Evolutionary conservation across 2,888 invertebrate genomes (phyloP), one percentile per base, ranked within the genome.

Genomic region (Antheraea assamensis): DNA sequence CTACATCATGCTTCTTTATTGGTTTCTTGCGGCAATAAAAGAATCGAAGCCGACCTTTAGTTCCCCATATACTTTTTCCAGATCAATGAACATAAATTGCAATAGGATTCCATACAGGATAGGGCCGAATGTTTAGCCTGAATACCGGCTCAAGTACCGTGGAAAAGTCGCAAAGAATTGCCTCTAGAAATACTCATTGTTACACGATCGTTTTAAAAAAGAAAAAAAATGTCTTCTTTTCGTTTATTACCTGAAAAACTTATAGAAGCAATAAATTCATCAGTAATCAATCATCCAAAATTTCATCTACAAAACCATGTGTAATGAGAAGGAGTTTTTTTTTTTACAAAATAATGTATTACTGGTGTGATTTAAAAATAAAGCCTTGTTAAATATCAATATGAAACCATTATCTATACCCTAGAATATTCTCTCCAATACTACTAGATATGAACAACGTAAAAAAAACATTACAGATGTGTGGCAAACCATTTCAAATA

Each of bases 31-130:
- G 87, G 86, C 91, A 93, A 93, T 94, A 93, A 93, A 92, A 92
- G 92, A 93, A 93, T 91, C 88, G 85, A 81, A 87, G 83, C 83
- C 89, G 85, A 90, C 91, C 90, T 91, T 89, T 89, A 89, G 88
- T 85, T 90, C 92, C 92, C 92, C 90, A 87, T 90, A 92, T 88
- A 92, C 90, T 92, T 92, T 92, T 91, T 90, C 89, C 92, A 85
- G 90, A 88, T 90, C 93, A 92, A 88, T 91, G 93, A 90, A 89
- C 92, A 92, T 93, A 92, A 94, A 94, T 93, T 93, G 93, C 93
- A 92, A 93, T 92, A 90, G 92, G 92, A 94, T 93, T 92, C 89
- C 90, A 83, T 85, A 85, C 88, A 88, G 85, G 88, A 90, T 90
- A 84, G 87, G 80, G 87, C 86, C 90, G 81, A 92, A 92, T 90